Conservation (phyloP, 1,140 invertebrate species). For the Bombus turneri region DNA sequence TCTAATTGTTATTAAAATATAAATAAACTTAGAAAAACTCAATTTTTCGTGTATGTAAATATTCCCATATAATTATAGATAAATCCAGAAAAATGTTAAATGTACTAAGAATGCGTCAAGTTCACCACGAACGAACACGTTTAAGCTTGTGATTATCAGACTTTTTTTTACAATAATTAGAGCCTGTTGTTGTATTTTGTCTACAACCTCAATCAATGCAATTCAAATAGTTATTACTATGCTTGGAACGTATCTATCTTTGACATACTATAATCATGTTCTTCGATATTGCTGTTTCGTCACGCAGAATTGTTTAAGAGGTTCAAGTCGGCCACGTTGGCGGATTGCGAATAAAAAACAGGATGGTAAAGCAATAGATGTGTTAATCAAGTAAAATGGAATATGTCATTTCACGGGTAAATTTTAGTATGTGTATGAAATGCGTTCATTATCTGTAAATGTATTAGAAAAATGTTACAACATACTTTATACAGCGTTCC, state of each 20-base stretch:
- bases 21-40: background rate
- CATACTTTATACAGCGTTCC: background rate
- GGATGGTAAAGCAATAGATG: background rate
- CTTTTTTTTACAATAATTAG: background rate
- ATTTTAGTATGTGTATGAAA: background rate
- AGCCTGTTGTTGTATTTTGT: background rate
- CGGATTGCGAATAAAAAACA: background rate
- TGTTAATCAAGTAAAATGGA: background rate
- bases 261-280: background rate
- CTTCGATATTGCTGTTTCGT: background rate
- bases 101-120: background rate
- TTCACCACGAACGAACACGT: background rate
- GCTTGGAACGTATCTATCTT: background rate
- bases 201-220: background rate
- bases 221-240: background rate
- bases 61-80: background rate
- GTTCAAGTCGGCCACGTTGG: background rate
- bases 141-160: background rate
- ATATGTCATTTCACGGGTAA: background rate
- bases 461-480: background rate
- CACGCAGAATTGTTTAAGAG: background rate
- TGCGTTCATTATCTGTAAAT: background rate
- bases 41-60: background rate
- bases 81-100: background rate
- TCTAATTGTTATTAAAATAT: background rate